Percentiles rank a stretch among this genome's conserved stretches.
Evolutionary conservation across 2,888 invertebrate genomes (phyloP).

Genomic region (Dichetophora obliterata): DNA sequence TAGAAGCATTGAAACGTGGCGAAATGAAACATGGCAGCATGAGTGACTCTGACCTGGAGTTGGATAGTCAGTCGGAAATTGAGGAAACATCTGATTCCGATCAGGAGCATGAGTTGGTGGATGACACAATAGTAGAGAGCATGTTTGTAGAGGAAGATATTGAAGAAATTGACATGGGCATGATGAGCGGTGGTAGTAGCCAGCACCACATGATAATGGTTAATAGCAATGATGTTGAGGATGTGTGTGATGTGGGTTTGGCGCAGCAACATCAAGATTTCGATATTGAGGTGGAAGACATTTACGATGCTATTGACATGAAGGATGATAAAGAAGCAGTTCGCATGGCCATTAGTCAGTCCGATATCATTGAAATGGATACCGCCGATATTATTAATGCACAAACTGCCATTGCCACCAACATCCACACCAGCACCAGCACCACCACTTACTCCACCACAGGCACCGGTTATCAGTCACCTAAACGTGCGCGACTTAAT

Average conservation of each 20-base stretch:
- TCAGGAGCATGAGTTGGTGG: conserved; percentile 70
- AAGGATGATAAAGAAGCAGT: conserved; percentile 73
- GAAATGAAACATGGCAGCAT: conserved; percentile 86
- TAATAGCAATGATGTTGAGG: conserved; percentile 41
- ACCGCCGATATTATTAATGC: conserved; percentile 72
- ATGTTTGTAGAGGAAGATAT: conserved; percentile 68
- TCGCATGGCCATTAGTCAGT: conserved; percentile 61
- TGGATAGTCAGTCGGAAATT: conserved; percentile 69
- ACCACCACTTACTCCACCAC: conserved; percentile 50
- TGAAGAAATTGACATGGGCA: conserved; percentile 42
- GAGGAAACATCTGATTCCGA: conserved; percentile 73
- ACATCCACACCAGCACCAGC: background rate
- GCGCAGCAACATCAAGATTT: conserved; percentile 70
- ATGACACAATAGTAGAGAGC: conserved; percentile 71
- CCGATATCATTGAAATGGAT: conserved; percentile 73
- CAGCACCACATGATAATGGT: conserved; percentile 32
- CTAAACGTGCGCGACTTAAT: conserved; percentile 66
- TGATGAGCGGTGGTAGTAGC: conserved; percentile 8
- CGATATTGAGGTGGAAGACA: conserved; percentile 78
- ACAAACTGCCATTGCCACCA: conserved; percentile 20
- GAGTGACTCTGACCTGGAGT: conserved; percentile 75
- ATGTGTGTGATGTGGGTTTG: conserved; percentile 36
- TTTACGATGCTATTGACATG: conserved; percentile 81
- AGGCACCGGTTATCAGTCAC: conserved; percentile 70
- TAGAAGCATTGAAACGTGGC: conserved; percentile 86